phyloP scores from a whole-genome alignment of 1,140 invertebrate species.

The Leguminivora glycinivorella region DNA sequence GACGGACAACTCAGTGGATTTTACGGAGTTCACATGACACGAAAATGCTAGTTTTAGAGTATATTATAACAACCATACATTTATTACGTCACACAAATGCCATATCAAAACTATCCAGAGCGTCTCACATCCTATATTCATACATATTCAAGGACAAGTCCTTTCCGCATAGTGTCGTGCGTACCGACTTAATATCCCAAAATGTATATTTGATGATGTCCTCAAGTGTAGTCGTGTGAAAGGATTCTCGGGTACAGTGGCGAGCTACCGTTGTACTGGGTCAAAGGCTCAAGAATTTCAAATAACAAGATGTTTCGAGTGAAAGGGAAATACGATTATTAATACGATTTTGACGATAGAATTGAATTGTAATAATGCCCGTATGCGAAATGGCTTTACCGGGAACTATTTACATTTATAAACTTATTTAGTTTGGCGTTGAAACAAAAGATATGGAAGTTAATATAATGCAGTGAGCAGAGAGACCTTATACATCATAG shows the following conservation, averaged over 20 bases:
- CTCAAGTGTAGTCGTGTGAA: constrained; percentile 48
- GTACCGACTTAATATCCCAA: constrained; percentile 52
- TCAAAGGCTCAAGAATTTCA: not conserved
- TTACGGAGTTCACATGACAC: too few relatives aligned
- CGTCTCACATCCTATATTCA: constrained; percentile 34
- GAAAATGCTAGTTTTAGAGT: too few relatives aligned
- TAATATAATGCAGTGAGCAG: too few relatives aligned
- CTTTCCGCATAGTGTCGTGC: constrained; percentile 38
- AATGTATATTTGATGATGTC: constrained; percentile 70
- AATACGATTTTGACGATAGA: too few relatives aligned
- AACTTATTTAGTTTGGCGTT: too few relatives aligned
- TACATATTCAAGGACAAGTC: constrained; percentile 56
- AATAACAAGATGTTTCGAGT: not conserved
- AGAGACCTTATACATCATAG: too few relatives aligned
- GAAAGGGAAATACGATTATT: not conserved
- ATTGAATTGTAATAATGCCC: too few relatives aligned
- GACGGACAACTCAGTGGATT: too few relatives aligned
- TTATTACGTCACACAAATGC: not conserved
- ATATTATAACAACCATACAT: not conserved
- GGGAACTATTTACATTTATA: too few relatives aligned
- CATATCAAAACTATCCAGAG: constrained; percentile 2
- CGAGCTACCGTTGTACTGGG: not conserved
- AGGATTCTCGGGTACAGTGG: constrained; percentile 42
- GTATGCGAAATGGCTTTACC: too few relatives aligned
- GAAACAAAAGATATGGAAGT: too few relatives aligned